Percentiles rank a stretch among this genome's conserved stretches.
Conservation (phyloP, 2,888 invertebrate species). For the Eustalomyia histrio region DNA sequence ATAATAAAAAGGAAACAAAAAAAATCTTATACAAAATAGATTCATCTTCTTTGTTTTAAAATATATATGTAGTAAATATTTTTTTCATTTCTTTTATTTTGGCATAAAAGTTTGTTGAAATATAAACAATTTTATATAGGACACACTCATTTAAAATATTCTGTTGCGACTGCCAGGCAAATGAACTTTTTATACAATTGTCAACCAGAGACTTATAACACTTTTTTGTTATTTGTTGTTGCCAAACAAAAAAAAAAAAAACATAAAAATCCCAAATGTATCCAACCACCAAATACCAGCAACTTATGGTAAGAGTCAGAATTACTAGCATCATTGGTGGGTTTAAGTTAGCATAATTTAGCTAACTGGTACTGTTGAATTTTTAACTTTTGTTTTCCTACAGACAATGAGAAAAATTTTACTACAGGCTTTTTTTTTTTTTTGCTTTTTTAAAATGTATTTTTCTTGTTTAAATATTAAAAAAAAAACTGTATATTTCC, state of each 20-base stretch:
- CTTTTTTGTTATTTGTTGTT: neutral
- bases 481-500: conserved; percentile 5
- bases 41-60: too few species aligned
- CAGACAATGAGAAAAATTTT: neutral
- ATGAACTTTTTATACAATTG: conserved; percentile 7
- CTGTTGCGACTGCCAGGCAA: neutral
- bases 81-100: too few species aligned
- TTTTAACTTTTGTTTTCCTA: neutral
- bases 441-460: neutral
- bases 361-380: neutral
- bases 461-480: neutral
- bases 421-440: conserved; percentile 3
- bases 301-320: neutral
- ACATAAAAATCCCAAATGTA: too few species aligned
- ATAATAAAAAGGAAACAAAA: too few species aligned
- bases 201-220: conserved; percentile 11
- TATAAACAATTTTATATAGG: neutral
- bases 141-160: conserved; percentile 1
- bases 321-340: neutral
- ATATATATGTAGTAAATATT: too few species aligned
- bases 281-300: neutral
- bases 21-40: too few species aligned
- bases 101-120: too few species aligned
- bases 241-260: neutral
- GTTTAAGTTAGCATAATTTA: neutral